Conservation (phyloP, 2,113 vertebrate species). For the Isichthys henryi region DNA sequence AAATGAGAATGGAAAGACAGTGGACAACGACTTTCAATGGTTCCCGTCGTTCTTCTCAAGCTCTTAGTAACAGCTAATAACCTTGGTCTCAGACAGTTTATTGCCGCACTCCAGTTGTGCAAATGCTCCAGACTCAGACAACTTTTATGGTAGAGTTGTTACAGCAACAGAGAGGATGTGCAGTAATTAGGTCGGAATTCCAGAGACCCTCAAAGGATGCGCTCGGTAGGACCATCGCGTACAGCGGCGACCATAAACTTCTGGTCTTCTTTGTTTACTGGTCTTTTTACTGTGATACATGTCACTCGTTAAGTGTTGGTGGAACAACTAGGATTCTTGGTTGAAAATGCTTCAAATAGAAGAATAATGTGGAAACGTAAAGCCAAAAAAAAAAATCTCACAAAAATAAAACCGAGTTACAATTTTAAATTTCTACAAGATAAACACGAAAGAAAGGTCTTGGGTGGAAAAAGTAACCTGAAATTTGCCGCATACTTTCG, state of each 20-base stretch:
- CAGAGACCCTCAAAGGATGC: conserved; percentile 74
- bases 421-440: neutral
- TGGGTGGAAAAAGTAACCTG: neutral
- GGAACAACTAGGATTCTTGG: neutral
- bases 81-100: conserved; percentile 79
- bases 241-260: conserved; percentile 28
- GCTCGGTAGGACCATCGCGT: conserved; percentile 63
- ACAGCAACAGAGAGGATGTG: conserved; percentile 82
- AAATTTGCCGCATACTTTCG: neutral
- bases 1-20: conserved; percentile 56
- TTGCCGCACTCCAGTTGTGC: conserved; percentile 69
- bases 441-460: neutral
- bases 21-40: conserved; percentile 55
- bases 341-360: neutral
- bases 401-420: neutral
- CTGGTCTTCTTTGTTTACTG: conserved; percentile 50
- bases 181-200: conserved; percentile 88
- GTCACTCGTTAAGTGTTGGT: neutral
- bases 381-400: neutral
- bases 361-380: neutral
- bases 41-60: conserved; percentile 61
- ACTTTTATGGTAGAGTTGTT: conserved; percentile 90
- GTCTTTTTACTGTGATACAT: conserved; percentile 41
- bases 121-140: conserved; percentile 75
- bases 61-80: conserved; percentile 76